Evolutionary conservation across 1,140 invertebrate genomes (phyloP), one percentile per base, ranked within the genome.

Genomic region (Chironomus striatipennis): DNA sequence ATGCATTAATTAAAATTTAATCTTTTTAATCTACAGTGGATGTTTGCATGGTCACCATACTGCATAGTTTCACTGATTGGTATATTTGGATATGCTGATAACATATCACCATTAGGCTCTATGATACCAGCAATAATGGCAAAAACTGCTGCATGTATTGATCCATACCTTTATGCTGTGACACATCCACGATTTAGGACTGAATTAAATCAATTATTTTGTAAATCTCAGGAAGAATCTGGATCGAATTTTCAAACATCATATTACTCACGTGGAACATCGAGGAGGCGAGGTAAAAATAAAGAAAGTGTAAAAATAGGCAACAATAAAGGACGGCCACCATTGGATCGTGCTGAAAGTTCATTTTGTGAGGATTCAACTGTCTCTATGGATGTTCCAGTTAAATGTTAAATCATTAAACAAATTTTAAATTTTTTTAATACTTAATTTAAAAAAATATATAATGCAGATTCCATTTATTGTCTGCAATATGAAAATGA

Each of bases 91-190:
- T 80, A 83, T 73, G 85, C 86, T 75, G 78, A 88, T 34, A 78
- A 87, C 6, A 85, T 93, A 12, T 88, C 89, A 0, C 91, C 91
- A 0, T 76, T 88, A 15, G 79, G 83, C 1, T 91, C 90, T 0
- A 91, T 92, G 89, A 83, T 92, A 12, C 91, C 91, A 0, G 91
- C 91, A 0, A 81, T 92, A 17, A 90, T 91, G 79, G 90, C 90
- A 80, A 93, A 93, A 80, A 86, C 86, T 0, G 88, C 90, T 0
- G 89, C 89, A 73, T 90, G 89, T 77, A 84, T 92, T 43, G 90
- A 93, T 81, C 91, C 91, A 1, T 92, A 89, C 77, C 83, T 92
- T 73, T 93, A 93, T 78, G 88, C 90, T 2, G 85, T 90, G 72
- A 88, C 87, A 0, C 89, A 92, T 83, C 89, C 90, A 0, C 86